Evolutionary conservation across 2,888 invertebrate species (phyloP).

Genomic region (Ochropleura plecta): DNA sequence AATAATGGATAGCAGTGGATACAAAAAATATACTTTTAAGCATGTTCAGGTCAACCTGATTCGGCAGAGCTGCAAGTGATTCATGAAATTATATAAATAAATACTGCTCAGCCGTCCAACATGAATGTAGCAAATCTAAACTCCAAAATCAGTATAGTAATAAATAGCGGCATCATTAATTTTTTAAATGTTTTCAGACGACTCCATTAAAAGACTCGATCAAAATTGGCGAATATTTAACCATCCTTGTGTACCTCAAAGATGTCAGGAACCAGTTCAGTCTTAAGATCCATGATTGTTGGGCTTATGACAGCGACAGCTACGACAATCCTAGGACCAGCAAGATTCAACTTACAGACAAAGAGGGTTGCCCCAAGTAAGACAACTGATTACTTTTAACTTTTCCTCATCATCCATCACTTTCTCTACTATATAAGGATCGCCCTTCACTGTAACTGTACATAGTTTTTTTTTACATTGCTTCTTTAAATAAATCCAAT

Average conservation of each 20-base stretch:
- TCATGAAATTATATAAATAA: too few species aligned
- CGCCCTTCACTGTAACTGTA: neutral
- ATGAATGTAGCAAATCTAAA: neutral
- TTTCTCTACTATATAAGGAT: neutral
- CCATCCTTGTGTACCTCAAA: conserved; percentile 93
- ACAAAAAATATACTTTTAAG: neutral
- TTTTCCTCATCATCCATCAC: neutral
- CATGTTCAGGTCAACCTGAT: neutral
- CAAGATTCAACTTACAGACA: conserved; percentile 92
- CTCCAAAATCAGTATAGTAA: neutral
- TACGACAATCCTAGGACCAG: conserved; percentile 91
- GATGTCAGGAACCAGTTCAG: conserved; percentile 92
- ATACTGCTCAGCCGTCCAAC: neutral
- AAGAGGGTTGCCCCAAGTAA: conserved; percentile 92
- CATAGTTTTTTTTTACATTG: neutral
- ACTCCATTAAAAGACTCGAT: conserved; percentile 91
- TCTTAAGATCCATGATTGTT: conserved; percentile 93
- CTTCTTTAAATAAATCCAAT: neutral
- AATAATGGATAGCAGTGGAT: neutral
- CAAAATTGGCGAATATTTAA: conserved; percentile 93
- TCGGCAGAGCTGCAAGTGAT: neutral
- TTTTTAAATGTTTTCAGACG: conserved; percentile 80
- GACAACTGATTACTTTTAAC: conserved; percentile 54
- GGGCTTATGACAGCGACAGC: conserved; percentile 92
- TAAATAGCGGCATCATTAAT: neutral